Base-by-base conservation (phyloP, 2,888 invertebrate genomes). In the Piscicola geometra region DNA sequence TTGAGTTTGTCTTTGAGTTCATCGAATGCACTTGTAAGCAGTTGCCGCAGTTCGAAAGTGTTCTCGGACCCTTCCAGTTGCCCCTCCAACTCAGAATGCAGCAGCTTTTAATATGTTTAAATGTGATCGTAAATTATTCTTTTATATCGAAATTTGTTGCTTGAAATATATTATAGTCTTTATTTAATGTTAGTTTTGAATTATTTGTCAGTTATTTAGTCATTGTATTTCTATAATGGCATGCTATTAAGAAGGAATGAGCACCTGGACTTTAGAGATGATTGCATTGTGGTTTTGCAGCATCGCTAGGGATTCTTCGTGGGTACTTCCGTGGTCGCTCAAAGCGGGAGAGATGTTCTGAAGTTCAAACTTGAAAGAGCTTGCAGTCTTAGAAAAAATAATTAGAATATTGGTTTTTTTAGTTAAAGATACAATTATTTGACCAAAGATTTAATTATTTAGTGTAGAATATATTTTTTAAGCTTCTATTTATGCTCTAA, bases 231-330 rank as follows among this genome's bases (percentile, higher is more conserved):
- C n/a, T n/a, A n/a, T n/a, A n/a, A n/a, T n/a, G n/a, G n/a, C n/a
- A n/a, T n/a, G n/a, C n/a, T n/a, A n/a, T n/a, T n/a, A n/a, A n/a
- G n/a, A n/a, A n/a, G n/a, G n/a, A n/a, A n/a, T 47, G 25, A 33
- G 33, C 21, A 73, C 73, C 33, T 60, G 32, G 28, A 73, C n/a
- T 35, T 73, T 56, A 30, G 73, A 52, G n/a, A 73, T 73, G 35
- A 73, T 73, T 15, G 32, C 25, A 56, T 60, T 56, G 41, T 73
- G 73, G 60, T 73, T 56, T 60, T 73, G 60, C n/a, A 73, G 35
- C 28, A 73, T 73, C n/a, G 33, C 30, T 18, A 25, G 47, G 30
- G 73, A 32, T 60, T 56, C 73, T 12, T 35, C 21, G 25, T 35
- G 35, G n/a, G 52, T 52, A 5, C 30, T 28, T 25, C 73, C 73